A percentile compares a stretch with the other conserved stretches of the same genome.
phyloP scores from a whole-genome alignment of 1,140 invertebrate genomes.

The Meloidogyne hapla region DNA sequence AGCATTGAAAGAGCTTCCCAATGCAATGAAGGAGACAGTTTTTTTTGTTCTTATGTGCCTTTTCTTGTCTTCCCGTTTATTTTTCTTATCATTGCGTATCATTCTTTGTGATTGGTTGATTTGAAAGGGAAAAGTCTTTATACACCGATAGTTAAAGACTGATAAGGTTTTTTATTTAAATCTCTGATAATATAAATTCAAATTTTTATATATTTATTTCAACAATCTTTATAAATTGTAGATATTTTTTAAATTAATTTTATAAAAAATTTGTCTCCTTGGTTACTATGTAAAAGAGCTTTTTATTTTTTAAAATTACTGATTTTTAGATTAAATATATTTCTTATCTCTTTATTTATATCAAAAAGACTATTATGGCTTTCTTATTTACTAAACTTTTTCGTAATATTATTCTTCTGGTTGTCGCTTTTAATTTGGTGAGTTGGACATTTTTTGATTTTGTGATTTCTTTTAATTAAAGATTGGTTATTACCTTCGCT shows the following conservation, averaged over 20 bases:
- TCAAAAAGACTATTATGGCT: slow-evolving; percentile 28
- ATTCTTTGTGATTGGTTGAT: not conserved
- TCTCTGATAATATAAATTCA: too few species aligned
- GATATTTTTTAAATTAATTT: too few species aligned
- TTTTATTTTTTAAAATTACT: not conserved
- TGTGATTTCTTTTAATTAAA: not conserved
- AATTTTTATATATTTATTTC: too few species aligned
- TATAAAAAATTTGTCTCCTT: too few species aligned
- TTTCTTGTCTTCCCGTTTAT: not conserved
- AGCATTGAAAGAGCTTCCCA: too few species aligned
- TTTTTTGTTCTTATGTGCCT: too few species aligned
- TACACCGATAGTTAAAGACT: too few species aligned
- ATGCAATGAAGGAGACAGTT: too few species aligned
- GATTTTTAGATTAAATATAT: not conserved
- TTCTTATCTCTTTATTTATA: slow-evolving; percentile 17
- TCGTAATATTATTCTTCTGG: slow-evolving; percentile 35
- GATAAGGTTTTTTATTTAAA: too few species aligned
- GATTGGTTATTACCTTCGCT: slow-evolving; percentile 28
- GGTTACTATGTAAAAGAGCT: too few species aligned
- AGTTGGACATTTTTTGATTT: not conserved
- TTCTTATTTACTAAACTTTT: slow-evolving; percentile 44
- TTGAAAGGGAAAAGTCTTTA: not conserved
- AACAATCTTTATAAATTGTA: too few species aligned
- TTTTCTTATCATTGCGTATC: not conserved
- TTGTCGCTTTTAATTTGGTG: slow-evolving; percentile 39